A percentile compares a stretch with the other conserved stretches of the same genome.
Evolutionary conservation across 2,113 vertebrate species (phyloP).

Genomic region (Haliaeetus leucogaster): DNA sequence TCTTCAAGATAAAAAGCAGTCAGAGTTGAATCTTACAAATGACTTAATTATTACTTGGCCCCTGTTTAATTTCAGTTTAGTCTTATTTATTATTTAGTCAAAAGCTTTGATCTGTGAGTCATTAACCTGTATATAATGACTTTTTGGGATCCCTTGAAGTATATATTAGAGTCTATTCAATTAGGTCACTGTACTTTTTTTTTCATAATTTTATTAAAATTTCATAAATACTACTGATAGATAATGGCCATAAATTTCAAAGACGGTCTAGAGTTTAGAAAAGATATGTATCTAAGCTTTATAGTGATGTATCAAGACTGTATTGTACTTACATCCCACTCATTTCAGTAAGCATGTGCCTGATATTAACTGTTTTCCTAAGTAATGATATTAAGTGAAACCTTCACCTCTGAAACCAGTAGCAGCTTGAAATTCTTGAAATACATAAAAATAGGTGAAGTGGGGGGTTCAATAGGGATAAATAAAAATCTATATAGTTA

Average conservation of each 20-base stretch:
- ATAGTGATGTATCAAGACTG: neutral
- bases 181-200: neutral
- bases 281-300: neutral
- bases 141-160: neutral
- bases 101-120: neutral
- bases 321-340: neutral
- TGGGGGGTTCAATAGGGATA: rapidly evolving
- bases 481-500: neutral
- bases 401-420: neutral
- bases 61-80: neutral
- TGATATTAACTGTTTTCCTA: neutral
- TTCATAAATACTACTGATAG: neutral
- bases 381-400: neutral
- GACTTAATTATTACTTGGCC: neutral
- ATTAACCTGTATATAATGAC: neutral
- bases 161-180: neutral
- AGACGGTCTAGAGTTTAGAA: neutral
- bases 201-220: neutral
- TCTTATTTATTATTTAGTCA: neutral
- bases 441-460: neutral
- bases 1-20: neutral
- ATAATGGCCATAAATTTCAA: neutral
- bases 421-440: neutral
- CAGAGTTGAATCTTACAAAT: neutral
- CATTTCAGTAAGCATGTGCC: neutral